phyloP scores from a whole-genome alignment of 2,797 vertebrate species.

The Propithecus deckenii region DNA sequence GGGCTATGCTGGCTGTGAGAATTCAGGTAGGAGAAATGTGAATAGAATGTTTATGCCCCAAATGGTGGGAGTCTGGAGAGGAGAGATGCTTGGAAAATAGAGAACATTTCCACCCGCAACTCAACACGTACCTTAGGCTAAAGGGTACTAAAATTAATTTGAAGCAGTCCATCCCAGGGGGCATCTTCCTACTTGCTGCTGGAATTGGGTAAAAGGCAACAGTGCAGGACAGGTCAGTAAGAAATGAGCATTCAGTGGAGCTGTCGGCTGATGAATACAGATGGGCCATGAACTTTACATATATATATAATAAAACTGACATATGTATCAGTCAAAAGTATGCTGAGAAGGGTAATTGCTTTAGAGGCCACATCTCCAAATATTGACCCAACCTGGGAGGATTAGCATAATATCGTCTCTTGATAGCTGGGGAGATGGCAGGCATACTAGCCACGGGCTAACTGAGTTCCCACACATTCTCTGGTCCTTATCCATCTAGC shows the following conservation, averaged over 20 bases:
- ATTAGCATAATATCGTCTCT: neutral
- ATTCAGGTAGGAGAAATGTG: neutral
- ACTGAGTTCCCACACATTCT: neutral
- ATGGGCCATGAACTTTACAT: neutral
- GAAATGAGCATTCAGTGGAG: neutral
- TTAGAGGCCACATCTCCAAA: neutral
- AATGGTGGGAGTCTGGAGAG: neutral
- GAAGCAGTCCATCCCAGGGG: neutral
- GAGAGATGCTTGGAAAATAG: neutral
- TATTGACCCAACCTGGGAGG: neutral
- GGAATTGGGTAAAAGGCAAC: neutral
- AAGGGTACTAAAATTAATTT: conserved; percentile 17
- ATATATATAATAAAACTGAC: neutral
- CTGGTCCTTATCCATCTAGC: neutral
- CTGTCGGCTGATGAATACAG: neutral
- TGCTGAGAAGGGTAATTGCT: neutral
- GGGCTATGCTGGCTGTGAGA: neutral
- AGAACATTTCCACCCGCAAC: neutral
- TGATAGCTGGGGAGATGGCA: neutral
- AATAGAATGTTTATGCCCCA: neutral
- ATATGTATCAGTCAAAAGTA: neutral
- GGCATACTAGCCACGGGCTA: neutral
- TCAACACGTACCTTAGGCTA: neutral
- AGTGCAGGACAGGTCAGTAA: neutral
- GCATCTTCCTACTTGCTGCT: neutral